Evolutionary conservation across 2,113 vertebrate genomes (phyloP), one percentile per base, ranked within the genome.

Genomic region (Pelodiscus sinensis): DNA sequence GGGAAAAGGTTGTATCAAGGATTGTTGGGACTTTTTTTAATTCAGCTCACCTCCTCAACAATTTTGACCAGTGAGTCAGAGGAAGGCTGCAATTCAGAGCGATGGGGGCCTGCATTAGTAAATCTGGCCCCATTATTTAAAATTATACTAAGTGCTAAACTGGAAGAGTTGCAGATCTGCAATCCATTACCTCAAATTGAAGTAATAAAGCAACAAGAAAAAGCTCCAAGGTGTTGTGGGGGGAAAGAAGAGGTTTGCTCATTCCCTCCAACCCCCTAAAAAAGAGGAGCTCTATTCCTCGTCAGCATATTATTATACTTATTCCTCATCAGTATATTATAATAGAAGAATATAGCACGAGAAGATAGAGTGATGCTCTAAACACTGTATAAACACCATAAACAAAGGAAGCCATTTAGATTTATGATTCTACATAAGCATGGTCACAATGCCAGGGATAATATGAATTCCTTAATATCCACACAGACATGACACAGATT

Each of bases 131-230:
- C 31, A n/a, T 68, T n/a, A 68, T 68, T 68, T n/a, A 35, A 68
- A 68, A 68, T 19, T n/a, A n/a, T 38, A 58, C 21, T 1, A 15
- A n/a, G 85, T 3, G 73, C 56, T 89, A 35, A 29, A 85, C 54
- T 56, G 6, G 10, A 54, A 14, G 60, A 65, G 15, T 50, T 1
- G 1, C 81, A 73, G 52, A 68, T 24, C 25, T 19, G 1, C 1
- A 50, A 51, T 10, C 44, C 2, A 0, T 56, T 60, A 55, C 1
- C 1, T 1, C 0, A 84, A 15, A 65, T 25, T 78, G 2, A 31
- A 78, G 25, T n/a, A 79, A 79, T 9, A 11, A 57, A 85, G 44
- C 0, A 1, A 77, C 75, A 90, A 58, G 62, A 77, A 29, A 90
- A 75, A 75, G 89, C 90, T 6, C 24, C 62, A 96, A 8, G 1